Base-by-base conservation (phyloP, 2,113 vertebrate genomes). In the Aramus guarauna region DNA sequence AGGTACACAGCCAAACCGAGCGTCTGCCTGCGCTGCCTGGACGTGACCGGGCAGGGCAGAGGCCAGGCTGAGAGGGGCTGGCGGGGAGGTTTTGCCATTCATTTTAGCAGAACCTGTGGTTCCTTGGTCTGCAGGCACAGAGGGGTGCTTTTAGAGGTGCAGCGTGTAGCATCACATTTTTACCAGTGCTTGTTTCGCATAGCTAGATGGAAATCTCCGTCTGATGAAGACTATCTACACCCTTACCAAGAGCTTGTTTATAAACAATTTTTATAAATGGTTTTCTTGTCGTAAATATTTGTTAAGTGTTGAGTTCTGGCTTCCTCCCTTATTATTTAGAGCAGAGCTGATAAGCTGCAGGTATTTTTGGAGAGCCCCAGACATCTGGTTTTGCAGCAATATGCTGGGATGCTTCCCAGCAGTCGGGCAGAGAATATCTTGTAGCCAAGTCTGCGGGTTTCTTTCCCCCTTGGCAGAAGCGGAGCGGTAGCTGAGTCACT, bases 401-500 rank as follows among this genome's bases (percentile, higher is more conserved):
- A 87, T 22, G 7, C 45, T 50, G 36, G 53, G 85, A 58, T 63
- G 53, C 48, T 85, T 93, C 75, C 48, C 56, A 87, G 56, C 64
- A 64, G 60, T 52, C 2, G 4, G 30, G 58, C 78, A 86, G 68
- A 81, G 56, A 41, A 53, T 32, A 47, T 76, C 56, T 78, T 1
- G 0, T 9, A 41, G 68, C 1, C 2, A 86, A 91, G 22, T 36
- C 59, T 79, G 66, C n/a, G 36, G 84, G 9, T 48, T 85, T 77
- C 50, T 73, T 76, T 85, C n/a, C 15, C 36, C n/a, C 9, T 62
- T 50, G 36, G 34, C n/a, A 73, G 85, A 68, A 92, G 66, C 37
- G 73, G 67, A 53, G 43, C 12, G 7, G 63, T 55, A 45, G 45
- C 32, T 8, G 20, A 45, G 23, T 66, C 0, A 0, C 36, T 66